phyloP scores from a whole-genome alignment of 2,888 invertebrate genomes.

The Liodrosophila aerea region DNA sequence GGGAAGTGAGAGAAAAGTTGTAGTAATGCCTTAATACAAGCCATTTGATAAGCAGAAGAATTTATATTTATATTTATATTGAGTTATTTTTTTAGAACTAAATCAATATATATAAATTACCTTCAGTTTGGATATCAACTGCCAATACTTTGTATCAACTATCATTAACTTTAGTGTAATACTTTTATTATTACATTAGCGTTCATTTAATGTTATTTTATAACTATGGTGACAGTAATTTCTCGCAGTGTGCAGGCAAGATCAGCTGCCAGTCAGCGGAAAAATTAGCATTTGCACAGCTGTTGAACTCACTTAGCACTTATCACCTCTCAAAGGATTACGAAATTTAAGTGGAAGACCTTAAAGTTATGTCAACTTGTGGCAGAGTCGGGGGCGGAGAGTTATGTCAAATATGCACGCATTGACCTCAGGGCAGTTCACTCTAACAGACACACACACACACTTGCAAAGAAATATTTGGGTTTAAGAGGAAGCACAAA shows the following conservation, averaged over 20 bases:
- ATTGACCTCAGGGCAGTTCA: conserved; percentile 34
- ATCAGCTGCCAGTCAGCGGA: too few relatives aligned
- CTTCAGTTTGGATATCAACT: too few relatives aligned
- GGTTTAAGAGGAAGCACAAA: conserved; percentile 35
- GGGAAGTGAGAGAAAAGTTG: background rate
- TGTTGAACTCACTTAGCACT: conserved; percentile 47
- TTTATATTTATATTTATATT: too few relatives aligned
- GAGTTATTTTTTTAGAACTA: too few relatives aligned
- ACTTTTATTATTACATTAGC: too few relatives aligned
- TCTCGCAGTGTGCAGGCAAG: too few relatives aligned
- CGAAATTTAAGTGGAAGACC: conserved; percentile 5
- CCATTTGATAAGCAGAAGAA: too few relatives aligned
- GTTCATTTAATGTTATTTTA: background rate
- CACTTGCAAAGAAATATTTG: conserved; percentile 12
- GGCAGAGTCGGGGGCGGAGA: background rate
- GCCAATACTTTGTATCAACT: too few relatives aligned
- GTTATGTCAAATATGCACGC: conserved; percentile 25
- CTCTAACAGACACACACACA: too few relatives aligned
- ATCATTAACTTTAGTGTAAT: too few relatives aligned
- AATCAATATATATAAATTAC: too few relatives aligned
- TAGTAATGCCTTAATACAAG: too few relatives aligned
- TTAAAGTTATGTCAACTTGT: conserved; percentile 16
- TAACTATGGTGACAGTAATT: background rate
- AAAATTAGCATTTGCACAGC: conserved; percentile 42
- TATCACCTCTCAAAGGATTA: conserved; percentile 41